Base-by-base conservation (phyloP, 2,797 vertebrate genomes). In the Astyanax mexicanus region DNA sequence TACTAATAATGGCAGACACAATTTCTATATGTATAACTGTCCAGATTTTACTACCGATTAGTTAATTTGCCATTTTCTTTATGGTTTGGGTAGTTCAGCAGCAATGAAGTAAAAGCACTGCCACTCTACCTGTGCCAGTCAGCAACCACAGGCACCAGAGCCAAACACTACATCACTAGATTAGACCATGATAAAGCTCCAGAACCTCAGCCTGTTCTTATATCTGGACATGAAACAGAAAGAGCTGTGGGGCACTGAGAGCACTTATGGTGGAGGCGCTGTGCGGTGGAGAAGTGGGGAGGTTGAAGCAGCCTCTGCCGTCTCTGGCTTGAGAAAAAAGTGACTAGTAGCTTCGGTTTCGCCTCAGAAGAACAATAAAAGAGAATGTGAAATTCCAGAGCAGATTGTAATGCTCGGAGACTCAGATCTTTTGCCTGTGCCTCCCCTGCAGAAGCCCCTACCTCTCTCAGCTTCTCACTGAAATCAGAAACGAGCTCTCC, bases 351-450 rank as follows among this genome's bases (percentile, higher is more conserved):
- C 76, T 74, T 75, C 61, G 29, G 32, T 74, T 68, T 81, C 37
- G 80, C 85, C 78, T 37, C 57, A 54, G 49, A 87, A 80, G 83
- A 84, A 89, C 84, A 87, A 88, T 88, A 88, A 86, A 86, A 87
- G 72, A 60, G 69, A 62, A 86, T 64, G 32, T 86, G 76, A 83
- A 85, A 88, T 89, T 89, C 86, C 84, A 81, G 77, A 74, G 83
- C 75, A 78, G 82, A 78, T 84, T 87, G 85, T 85, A 85, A 90
- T 81, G 83, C 86, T 86, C 27, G 37, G 84, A 70, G 75, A 49
- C 66, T 81, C 73, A 72, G 80, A 65, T 78, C 42, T 69, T 58
- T 80, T 58, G 64, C 62, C 60, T 55, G 42, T 29, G 40, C 37
- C 51, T 76, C 61, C 17, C 65, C 29, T 70, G 45, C 44, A 60